Evolutionary conservation across 2,113 vertebrate genomes (phyloP).

Genomic region (Pantherophis guttatus): DNA sequence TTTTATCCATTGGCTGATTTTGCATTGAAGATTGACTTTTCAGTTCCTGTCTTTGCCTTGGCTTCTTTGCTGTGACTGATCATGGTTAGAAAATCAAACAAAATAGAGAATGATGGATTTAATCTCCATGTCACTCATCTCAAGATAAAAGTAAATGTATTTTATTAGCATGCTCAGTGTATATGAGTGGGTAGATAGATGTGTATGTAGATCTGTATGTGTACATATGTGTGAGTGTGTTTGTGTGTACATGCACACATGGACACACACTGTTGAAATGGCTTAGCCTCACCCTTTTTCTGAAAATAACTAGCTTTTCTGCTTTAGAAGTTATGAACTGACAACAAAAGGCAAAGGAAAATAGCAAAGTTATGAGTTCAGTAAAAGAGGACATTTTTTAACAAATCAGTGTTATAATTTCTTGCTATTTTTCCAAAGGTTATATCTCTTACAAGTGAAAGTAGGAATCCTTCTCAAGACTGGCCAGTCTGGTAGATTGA

Average conservation of each 20-base stretch:
- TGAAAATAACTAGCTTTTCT: neutral
- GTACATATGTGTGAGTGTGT: neutral
- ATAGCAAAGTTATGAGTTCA: neutral
- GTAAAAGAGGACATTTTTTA: neutral
- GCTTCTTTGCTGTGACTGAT: neutral
- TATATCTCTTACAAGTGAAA: neutral
- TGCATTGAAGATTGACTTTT: neutral
- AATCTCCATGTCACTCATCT: neutral
- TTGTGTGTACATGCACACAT: neutral
- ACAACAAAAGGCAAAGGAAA: neutral
- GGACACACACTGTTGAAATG: neutral
- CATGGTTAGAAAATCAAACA: neutral
- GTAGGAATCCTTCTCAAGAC: neutral
- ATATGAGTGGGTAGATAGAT: neutral
- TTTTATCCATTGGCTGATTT: neutral
- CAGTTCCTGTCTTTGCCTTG: neutral
- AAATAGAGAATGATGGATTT: neutral
- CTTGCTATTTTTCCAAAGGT: neutral
- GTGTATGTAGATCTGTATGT: neutral
- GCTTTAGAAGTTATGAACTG: neutral
- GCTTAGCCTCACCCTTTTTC: neutral
- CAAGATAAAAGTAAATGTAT: neutral
- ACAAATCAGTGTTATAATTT: neutral
- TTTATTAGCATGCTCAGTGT: neutral
- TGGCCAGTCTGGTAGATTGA: neutral